phyloP scores from a whole-genome alignment of 2,797 vertebrate genomes.

The Paramormyrops hopkinsi region DNA sequence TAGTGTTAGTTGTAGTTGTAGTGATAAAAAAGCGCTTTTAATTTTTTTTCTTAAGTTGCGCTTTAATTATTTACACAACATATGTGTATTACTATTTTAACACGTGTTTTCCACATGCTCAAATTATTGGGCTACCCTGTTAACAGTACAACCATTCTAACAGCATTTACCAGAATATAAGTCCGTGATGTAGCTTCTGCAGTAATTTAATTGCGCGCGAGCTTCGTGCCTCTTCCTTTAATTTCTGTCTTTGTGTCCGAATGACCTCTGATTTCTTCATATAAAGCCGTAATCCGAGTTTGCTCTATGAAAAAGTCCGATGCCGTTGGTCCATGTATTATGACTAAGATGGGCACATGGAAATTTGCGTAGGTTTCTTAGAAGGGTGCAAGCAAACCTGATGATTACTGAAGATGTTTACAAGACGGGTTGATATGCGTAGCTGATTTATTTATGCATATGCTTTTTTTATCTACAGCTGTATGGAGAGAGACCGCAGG shows the following conservation, averaged over 20 bases:
- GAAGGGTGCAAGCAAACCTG: conserved; percentile 36
- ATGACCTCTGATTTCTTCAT: neutral
- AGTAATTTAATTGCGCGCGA: neutral
- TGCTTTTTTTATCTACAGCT: neutral
- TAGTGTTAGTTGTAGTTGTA: neutral
- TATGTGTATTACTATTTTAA: neutral
- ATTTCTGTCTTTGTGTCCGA: neutral
- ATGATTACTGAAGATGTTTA: neutral
- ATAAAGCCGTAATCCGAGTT: neutral
- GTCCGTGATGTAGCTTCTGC: neutral
- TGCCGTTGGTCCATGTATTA: neutral
- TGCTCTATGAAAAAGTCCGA: neutral
- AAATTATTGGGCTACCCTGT: neutral
- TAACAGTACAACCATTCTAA: neutral
- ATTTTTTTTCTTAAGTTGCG: neutral
- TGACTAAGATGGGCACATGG: conserved; percentile 32
- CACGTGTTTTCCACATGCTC: neutral
- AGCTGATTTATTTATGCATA: neutral
- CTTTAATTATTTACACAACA: neutral
- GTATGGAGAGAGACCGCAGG: neutral
- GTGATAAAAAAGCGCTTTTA: neutral
- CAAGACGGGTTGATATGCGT: neutral
- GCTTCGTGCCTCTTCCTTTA: neutral
- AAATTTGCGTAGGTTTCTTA: conserved; percentile 25
- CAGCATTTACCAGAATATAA: neutral